Evolutionary conservation across 92 coral and sea anemone genomes (phyloP).

Genomic region (Bergia puertoricense): DNA sequence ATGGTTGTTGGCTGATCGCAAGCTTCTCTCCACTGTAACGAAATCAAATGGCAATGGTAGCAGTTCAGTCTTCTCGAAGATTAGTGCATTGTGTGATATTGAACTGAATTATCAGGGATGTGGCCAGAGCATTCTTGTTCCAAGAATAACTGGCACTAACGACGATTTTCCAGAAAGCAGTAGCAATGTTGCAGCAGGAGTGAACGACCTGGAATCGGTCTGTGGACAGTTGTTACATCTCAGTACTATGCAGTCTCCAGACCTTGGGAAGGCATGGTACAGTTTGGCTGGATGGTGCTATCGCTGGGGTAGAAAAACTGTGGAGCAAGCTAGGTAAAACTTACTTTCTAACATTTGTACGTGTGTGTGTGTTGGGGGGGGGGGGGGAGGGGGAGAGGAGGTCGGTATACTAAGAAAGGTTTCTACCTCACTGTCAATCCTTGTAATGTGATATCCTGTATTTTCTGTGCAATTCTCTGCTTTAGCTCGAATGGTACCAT

Average conservation of each 20-base stretch:
- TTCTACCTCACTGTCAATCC: background rate
- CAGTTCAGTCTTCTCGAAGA: conserved; percentile 67
- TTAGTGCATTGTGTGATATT: conserved; percentile 73
- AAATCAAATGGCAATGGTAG: conserved; percentile 70
- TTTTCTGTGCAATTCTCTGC: background rate
- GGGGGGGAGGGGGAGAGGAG: too few species aligned
- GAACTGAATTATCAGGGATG: conserved; percentile 71
- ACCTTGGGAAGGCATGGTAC: conserved; percentile 94
- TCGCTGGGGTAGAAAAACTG: conserved; percentile 95
- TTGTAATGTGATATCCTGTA: background rate
- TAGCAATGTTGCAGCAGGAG: conserved; percentile 75
- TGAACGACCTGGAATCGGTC: conserved; percentile 84
- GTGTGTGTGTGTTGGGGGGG: background rate
- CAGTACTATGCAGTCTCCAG: conserved; percentile 88
- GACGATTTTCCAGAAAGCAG: conserved; percentile 58
- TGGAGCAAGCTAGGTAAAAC: conserved; percentile 94
- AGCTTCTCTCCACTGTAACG: conserved; percentile 73
- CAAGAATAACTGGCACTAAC: conserved; percentile 52
- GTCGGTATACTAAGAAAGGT: background rate
- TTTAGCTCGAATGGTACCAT: conserved; percentile 93
- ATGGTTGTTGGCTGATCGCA: conserved; percentile 87
- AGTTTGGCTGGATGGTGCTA: conserved; percentile 97
- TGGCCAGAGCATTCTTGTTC: conserved; percentile 69
- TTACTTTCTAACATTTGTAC: background rate
- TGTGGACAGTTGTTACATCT: conserved; percentile 89